Evolutionary conservation across 2,113 vertebrate genomes (phyloP).

Genomic region (Ciconia maguari): DNA sequence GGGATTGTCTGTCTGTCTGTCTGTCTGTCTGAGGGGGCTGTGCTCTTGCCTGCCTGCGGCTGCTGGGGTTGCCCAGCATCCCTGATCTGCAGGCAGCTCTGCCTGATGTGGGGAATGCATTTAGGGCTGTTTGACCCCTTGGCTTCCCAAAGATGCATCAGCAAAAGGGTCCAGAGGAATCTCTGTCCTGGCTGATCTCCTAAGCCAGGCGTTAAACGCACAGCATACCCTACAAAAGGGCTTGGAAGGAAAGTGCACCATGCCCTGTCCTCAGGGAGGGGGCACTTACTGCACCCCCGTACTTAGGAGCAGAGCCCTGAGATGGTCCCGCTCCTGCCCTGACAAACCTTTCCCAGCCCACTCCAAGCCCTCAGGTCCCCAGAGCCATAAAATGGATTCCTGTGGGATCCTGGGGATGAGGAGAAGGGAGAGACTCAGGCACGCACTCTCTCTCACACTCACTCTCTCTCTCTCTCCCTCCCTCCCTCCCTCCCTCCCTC

Average conservation of each 20-base stretch:
- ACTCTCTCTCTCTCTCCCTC: accelerated
- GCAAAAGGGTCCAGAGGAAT: not conserved
- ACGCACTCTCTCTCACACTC: too few relatives aligned
- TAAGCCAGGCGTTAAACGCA: not conserved
- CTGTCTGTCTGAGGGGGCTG: not conserved
- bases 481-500: not conserved
- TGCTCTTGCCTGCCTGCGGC: not conserved
- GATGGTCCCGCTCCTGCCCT: not conserved
- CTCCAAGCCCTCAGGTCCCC: not conserved
- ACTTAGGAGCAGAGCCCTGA: not conserved
- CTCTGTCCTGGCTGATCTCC: not conserved
- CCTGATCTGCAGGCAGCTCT: not conserved
- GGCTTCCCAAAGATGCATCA: not conserved
- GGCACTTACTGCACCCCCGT: accelerated
- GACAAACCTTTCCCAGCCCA: not conserved
- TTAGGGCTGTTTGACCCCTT: not conserved
- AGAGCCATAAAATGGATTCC: not conserved
- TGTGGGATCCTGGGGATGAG: not conserved
- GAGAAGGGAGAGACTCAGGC: not conserved
- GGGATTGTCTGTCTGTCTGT: not conserved
- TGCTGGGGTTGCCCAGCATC: not conserved
- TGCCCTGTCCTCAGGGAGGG: not conserved
- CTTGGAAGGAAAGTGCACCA: not conserved
- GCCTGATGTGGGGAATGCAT: not conserved
- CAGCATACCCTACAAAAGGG: not conserved